Evolutionary conservation across 2,797 vertebrate species (phyloP).

Genomic region (Platyrinchus mystaceus): DNA sequence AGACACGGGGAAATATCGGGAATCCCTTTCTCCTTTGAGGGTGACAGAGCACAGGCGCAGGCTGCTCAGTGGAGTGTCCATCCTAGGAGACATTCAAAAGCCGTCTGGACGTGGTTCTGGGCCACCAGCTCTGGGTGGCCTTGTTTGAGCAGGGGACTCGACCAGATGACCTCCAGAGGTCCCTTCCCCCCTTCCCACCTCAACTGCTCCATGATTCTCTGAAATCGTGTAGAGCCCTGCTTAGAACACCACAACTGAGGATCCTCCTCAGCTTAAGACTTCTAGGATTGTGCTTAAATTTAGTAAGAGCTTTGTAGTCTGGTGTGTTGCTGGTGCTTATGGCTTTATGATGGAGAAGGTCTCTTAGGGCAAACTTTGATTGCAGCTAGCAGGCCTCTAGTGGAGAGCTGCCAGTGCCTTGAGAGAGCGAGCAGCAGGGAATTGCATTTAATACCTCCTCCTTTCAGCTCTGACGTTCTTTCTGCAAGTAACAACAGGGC

Average conservation of each 20-base stretch:
- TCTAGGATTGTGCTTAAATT: not conserved
- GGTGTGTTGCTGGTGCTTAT: not conserved
- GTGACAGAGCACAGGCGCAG: not conserved
- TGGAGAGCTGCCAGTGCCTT: constrained; percentile 39
- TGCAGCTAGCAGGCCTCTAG: constrained; percentile 27
- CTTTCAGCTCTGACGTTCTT: constrained; percentile 26
- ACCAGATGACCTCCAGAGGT: too few species aligned
- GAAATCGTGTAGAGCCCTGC: not conserved
- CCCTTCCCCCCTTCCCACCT: not conserved
- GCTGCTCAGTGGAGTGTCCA: fast-evolving
- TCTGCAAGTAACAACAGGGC: constrained; percentile 40
- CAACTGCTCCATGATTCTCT: fast-evolving
- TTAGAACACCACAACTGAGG: not conserved
- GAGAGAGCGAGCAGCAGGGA: constrained; percentile 43
- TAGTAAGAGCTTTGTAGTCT: not conserved
- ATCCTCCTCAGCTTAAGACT: not conserved
- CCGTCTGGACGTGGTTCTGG: fast-evolving
- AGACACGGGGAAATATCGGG: not conserved
- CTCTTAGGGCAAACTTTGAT: constrained; percentile 23
- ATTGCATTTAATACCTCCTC: constrained; percentile 24
- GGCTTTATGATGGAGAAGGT: not conserved
- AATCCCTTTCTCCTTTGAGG: too few species aligned
- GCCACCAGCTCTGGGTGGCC: not conserved
- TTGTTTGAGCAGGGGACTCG: not conserved
- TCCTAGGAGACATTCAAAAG: not conserved